Base-by-base conservation (phyloP, 23 tunicate species). In the Botrylloides violaceus region DNA sequence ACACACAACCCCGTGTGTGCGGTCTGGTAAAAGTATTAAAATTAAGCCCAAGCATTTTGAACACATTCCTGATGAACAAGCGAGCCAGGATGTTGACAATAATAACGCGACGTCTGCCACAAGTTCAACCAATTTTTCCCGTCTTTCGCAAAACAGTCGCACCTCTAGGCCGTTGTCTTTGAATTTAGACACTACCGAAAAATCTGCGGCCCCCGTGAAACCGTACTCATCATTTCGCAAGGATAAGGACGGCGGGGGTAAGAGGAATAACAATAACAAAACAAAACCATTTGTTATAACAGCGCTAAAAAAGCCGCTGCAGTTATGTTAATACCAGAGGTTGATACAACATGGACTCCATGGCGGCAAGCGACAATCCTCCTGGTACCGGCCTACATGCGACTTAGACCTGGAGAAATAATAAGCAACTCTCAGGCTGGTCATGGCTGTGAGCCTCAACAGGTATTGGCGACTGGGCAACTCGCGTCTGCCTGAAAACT, bases 271-370 rank as follows among this genome's bases (percentile, higher is more conserved):
- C 33, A 31, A 31, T 6, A 3, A 21, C 4, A 63, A 63, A 4
- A 4, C 36, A 4, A 63, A 33, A 33, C 70, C 70, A 21, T 63
- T 63, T 63, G 70, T 63, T 15, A 29, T 63, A 3, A 63, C 70
- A 25, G 32, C 70, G n/a, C 3, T 28, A 34, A 63, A 63, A 28
- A 63, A 63, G 35, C 70, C 70, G 36, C 26, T 63, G 33, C 70
- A 63, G 36, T 28, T 63, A 28, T 63, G 33, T 63, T 63, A 34
- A 63, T n/a, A n/a, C n/a, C n/a, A n/a, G n/a, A n/a, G n/a, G n/a
- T n/a, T n/a, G n/a, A n/a, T n/a, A n/a, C n/a, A n/a, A n/a, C n/a
- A n/a, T n/a, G n/a, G n/a, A n/a, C n/a, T n/a, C n/a, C n/a, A n/a
- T n/a, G n/a, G n/a, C n/a, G n/a, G n/a, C n/a, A n/a, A n/a, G n/a